Evolutionary conservation across 1,140 invertebrate genomes (phyloP), one percentile per base, ranked within the genome.

Genomic region (Notospermus geniculatus): DNA sequence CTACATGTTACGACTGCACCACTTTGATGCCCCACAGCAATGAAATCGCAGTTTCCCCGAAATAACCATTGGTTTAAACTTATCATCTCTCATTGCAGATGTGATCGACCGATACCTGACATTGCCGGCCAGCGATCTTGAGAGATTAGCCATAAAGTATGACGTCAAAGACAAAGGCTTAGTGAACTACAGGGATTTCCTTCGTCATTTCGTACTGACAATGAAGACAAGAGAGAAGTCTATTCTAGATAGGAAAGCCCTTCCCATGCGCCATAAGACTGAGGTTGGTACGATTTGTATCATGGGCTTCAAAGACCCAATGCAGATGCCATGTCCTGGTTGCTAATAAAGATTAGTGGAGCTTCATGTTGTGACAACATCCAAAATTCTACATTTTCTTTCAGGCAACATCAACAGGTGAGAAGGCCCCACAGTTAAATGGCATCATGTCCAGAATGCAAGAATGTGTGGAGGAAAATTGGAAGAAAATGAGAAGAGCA

Each of bases 401-500:
- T 36, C 32, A 36, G 32, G 32, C 5, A 36, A 36, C 32, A 4
- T 36, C 32, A 15, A 36, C 32, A 15, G n/a, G 5, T 9, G n/a
- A 9, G 5, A 50, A 50, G 46, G 25, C 5, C 4, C n/a, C 57
- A 1, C 59, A 64, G 7, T 68, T 71, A 50, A 66, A 66, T 39
- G 67, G 70, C 57, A 71, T 71, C 11, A 71, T 77, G 69, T 60
- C 67, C 13, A 59, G 76, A 41, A 39, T 76, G 4, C 66, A 66
- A 46, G 66, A 71, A 9, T 70, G 67, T 60, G 74, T 80, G 1
- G n/a, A 63, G 1, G 45, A 66, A 17, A 67, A 74, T 64, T 80
- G 78, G 78, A 80, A 78, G 54, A 72, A 77, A 45, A 78, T 80
- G 76, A 60, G 76, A 55, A 39, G 73, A 41, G 55, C 62, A 30